Base-by-base conservation (phyloP, 2,888 invertebrate species). In the Diaprepes abbreviatus region DNA sequence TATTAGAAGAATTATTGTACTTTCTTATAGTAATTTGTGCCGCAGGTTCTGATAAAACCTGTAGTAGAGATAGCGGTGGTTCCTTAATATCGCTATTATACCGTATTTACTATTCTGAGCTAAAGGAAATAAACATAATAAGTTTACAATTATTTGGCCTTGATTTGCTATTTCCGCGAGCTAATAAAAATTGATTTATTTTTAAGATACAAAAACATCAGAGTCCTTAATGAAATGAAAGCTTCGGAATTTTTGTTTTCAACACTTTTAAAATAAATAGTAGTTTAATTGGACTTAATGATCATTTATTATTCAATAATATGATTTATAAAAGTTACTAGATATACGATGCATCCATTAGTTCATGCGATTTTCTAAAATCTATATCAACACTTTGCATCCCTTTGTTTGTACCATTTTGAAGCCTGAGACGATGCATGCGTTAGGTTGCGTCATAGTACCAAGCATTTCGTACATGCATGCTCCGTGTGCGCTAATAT, bases 1-100 rank as follows among this genome's bases (percentile, higher is more conserved):
- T 60, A 55, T 70, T 70, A 70, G 62, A 63, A 67, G 66, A 68
- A 68, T 71, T 71, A 71, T 71, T 70, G 62, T 70, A 57, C 57
- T 70, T 65, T 66, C 70, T 66, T 66, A 43, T 54, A 66, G 43
- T 69, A 67, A 67, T 66, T 66, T 65, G 58, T 69, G 43, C 60
- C 50, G 60, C 36, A 9, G 17, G 57, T 64, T 54, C 54, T 38
- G 17, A 60, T 60, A 55, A 59, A 65, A 65, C 65, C 50, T 50
- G 59, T 59, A 64, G 31, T 35, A 48, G 40, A 24, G 12, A 40
- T 52, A 59, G 43, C 52, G 17, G 43, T 63, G 21, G 33, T 64
- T 70, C 52, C 65, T 65, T 59, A 65, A 70, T 65, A 70, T 65
- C 35, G 54, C 28, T 50, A 63, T 62, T 55, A 54, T 16, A 31